Evolutionary conservation across 1,140 invertebrate genomes (phyloP).

Genomic region (Hyles vespertilio): DNA sequence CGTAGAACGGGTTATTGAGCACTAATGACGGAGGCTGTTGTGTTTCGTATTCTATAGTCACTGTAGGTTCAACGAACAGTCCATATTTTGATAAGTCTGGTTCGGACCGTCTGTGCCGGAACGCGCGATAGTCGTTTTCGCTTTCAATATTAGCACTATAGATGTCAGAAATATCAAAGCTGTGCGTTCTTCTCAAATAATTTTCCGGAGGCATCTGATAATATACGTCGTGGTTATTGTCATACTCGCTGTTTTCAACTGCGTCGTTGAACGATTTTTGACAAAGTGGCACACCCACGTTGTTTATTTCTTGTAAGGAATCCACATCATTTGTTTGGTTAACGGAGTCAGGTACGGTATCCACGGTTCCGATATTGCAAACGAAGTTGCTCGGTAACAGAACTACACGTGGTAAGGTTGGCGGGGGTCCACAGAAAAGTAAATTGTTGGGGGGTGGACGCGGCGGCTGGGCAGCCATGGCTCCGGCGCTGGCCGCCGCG

Average conservation of each 20-base stretch:
- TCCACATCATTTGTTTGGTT: slow-evolving; percentile 46
- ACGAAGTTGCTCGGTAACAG: slow-evolving; percentile 45
- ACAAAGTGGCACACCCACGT: slow-evolving; percentile 60
- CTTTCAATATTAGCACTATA: slow-evolving; percentile 35
- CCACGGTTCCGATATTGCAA: slow-evolving; percentile 20
- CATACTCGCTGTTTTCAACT: slow-evolving; percentile 29
- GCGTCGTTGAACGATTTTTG: slow-evolving; percentile 39
- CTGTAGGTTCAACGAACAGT: slow-evolving; percentile 57
- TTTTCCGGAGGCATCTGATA: slow-evolving; percentile 31
- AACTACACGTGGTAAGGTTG: slow-evolving; percentile 51
- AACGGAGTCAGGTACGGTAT: slow-evolving; percentile 29
- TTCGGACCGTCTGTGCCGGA: slow-evolving; percentile 52
- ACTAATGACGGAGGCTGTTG: slow-evolving; percentile 52
- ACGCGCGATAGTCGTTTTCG: slow-evolving; percentile 30
- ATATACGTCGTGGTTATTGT: slow-evolving; percentile 25
- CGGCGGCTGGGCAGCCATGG: slow-evolving; percentile 71
- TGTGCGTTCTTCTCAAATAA: slow-evolving; percentile 54
- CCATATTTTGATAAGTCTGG: slow-evolving; percentile 67
- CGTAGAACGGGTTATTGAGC: slow-evolving; percentile 74
- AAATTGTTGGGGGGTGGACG: slow-evolving; percentile 63
- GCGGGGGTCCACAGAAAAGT: slow-evolving; percentile 56
- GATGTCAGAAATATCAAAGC: slow-evolving; percentile 64
- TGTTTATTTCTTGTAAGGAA: slow-evolving; percentile 65
- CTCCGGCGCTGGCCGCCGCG: slow-evolving; percentile 53
- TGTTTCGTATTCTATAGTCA: slow-evolving; percentile 43